A percentile compares a stretch with the other conserved stretches of the same genome.
phyloP scores from a whole-genome alignment of 2,888 invertebrate genomes.

The Andrena camellia region DNA sequence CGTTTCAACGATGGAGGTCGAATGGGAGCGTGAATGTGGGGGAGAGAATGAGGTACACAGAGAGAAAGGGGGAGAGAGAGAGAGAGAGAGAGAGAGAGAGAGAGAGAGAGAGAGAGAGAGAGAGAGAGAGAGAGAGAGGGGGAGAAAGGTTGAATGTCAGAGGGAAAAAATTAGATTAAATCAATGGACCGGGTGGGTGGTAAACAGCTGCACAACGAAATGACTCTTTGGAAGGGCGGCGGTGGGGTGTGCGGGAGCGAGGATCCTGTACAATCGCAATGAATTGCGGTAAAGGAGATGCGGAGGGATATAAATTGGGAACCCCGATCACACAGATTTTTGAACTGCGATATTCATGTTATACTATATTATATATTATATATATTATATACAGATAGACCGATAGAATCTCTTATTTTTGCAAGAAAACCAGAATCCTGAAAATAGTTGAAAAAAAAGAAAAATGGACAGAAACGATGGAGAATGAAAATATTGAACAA shows the following conservation, averaged over 20 bases:
- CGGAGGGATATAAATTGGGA: slow-evolving; percentile 47
- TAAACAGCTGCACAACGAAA: slow-evolving; percentile 45
- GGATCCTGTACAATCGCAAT: slow-evolving; percentile 24
- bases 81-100: background rate
- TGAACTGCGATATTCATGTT: slow-evolving; percentile 69
- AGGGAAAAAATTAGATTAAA: slow-evolving; percentile 28
- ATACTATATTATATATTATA: slow-evolving; percentile 59
- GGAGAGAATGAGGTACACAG: background rate
- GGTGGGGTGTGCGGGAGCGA: slow-evolving; percentile 9
- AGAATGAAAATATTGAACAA: slow-evolving; percentile 34
- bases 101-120: background rate
- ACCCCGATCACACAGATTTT: slow-evolving; percentile 58
- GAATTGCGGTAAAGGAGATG: slow-evolving; percentile 21
- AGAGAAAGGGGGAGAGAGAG: background rate
- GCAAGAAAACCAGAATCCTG: slow-evolving; percentile 74
- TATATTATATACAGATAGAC: slow-evolving; percentile 71
- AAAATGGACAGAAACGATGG: slow-evolving; percentile 29
- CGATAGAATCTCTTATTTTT: slow-evolving; percentile 81
- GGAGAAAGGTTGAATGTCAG: background rate
- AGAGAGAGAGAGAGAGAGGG: no score
- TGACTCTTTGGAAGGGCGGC: slow-evolving; percentile 6
- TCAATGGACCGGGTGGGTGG: slow-evolving; percentile 17
- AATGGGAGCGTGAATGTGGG: background rate
- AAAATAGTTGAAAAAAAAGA: slow-evolving; percentile 49
- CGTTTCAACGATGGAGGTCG: slow-evolving; percentile 35